These are phyloP conservation scores for Seira sanloemensis DNA, from an alignment of 2,888 invertebrate genomes.

Conservation along the genomic window DNA sequence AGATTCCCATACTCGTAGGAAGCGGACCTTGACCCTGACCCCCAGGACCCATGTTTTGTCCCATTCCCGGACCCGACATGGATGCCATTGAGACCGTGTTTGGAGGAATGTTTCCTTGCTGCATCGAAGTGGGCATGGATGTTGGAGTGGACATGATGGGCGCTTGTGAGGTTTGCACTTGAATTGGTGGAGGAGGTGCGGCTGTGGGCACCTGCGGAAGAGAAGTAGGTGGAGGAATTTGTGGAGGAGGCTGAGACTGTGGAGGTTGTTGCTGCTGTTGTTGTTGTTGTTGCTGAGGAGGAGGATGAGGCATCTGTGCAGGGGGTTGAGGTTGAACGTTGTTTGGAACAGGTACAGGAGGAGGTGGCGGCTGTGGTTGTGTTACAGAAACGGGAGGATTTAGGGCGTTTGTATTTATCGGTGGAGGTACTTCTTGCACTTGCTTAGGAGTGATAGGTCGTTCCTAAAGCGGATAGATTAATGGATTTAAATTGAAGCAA, in stretches of 20 bases:
- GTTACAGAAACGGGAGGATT: slow-evolving; percentile 50
- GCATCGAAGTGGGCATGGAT: slow-evolving; percentile 46
- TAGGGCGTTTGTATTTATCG: no score
- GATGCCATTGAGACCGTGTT: slow-evolving; percentile 30
- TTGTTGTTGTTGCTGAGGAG: slow-evolving; percentile 13
- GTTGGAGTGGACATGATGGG: slow-evolving; percentile 49
- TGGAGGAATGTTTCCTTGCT: slow-evolving; percentile 37
- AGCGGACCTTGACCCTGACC: slow-evolving; percentile 58
- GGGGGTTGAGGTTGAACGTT: slow-evolving; percentile 20
- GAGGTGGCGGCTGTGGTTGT: slow-evolving; percentile 45
- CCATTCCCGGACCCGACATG: background rate
- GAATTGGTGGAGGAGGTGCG: slow-evolving; percentile 75
- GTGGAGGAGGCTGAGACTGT: slow-evolving; percentile 61
- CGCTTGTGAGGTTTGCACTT: slow-evolving; percentile 73
- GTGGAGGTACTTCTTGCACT: slow-evolving; percentile 32
- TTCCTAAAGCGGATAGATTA: slow-evolving; percentile 56
- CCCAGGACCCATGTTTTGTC: slow-evolving; percentile 2
- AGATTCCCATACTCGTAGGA: slow-evolving; percentile 40
- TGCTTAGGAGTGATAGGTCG: slow-evolving; percentile 68
- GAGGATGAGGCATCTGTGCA: slow-evolving; percentile 36
- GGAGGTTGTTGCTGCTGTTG: slow-evolving; percentile 56
- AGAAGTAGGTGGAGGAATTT: slow-evolving; percentile 36
- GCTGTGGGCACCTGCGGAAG: slow-evolving; percentile 73
- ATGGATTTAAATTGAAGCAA: slow-evolving; percentile 11
- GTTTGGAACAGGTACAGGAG: slow-evolving; percentile 37